Base-by-base conservation (phyloP, 35 echinoderm and acorn worm species). In the Chiridota heheva region DNA sequence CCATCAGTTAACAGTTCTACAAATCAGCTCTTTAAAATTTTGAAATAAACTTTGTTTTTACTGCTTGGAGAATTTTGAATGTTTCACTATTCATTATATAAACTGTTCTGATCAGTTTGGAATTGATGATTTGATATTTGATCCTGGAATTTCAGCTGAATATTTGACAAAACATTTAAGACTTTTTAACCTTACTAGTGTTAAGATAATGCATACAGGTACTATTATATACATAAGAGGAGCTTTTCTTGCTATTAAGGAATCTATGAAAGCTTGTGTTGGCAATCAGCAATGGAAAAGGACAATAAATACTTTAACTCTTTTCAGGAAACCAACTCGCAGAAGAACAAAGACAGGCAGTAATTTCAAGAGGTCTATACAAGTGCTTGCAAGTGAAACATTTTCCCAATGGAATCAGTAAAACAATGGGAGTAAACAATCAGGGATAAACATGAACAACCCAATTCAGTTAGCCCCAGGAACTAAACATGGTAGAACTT, bases 131-230 rank as follows among this genome's bases (percentile, higher is more conserved):
- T n/a, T 15, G 44, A 40, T 40, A 69, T 69, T 69, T 69, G 36
- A 41, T 22, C 66, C 39, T 7, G 15, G 66, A 69, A 36, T 41
- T 69, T 69, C 66, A 8, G 39, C 15, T 35, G 44, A 41, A 69
- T 69, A 38, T 69, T 40, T 69, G 31, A 18, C 44, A 17, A 39
- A 1, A 2, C 13, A 46, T 72, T 72, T 72, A 2, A 46, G 42
- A 72, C 69, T 7, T 48, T 72, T 72, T 72, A n/a, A 24, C 69
- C 42, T 72, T 72, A 72, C 69, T 72, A 72, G 69, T 72, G 69
- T 72, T 31, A 72, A 46, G 69, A 72, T 40, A 72, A 72, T 72
- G 41, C n/a, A 72, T 29, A 47, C 20, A 72, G 42, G 7, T 26
- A 18, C 20, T 44, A 72, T 72, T 28, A 18, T 26, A 29, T 47